Percentiles rank a stretch among this genome's conserved stretches.
Evolutionary conservation across 2,113 vertebrate genomes (phyloP).

Genomic region (Cochlearius cochlearius): DNA sequence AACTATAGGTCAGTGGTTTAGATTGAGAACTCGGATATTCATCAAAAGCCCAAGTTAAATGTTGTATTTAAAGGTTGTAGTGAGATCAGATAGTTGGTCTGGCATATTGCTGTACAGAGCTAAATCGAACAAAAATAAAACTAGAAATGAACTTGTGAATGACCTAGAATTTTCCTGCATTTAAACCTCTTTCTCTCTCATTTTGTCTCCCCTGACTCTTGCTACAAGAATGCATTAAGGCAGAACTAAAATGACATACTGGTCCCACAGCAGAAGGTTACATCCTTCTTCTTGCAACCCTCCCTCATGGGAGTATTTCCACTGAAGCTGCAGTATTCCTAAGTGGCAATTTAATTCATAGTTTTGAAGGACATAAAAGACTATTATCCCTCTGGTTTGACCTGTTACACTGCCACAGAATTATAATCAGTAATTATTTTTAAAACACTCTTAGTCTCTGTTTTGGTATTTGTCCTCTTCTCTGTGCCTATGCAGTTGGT

Average conservation of each 20-base stretch:
- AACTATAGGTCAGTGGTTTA: neutral
- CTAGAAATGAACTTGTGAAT: neutral
- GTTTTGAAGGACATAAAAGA: neutral
- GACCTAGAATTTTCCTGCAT: neutral
- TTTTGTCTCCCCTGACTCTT: neutral
- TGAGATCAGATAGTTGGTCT: neutral
- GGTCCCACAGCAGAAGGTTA: neutral
- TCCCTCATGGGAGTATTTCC: neutral
- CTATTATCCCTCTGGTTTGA: neutral
- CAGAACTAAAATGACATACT: neutral
- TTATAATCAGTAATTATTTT: neutral
- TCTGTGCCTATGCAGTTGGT: accelerated
- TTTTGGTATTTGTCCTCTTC: neutral
- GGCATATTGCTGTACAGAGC: neutral
- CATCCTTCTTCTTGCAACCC: neutral
- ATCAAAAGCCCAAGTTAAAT: neutral
- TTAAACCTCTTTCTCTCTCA: neutral
- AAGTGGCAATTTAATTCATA: neutral
- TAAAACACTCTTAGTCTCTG: accelerated
- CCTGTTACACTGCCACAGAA: neutral
- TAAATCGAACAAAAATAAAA: neutral
- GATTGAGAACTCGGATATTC: neutral
- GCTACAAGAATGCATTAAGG: accelerated
- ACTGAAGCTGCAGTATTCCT: neutral
- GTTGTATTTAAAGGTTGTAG: neutral